phyloP scores from a whole-genome alignment of 2,113 vertebrate genomes.

The Syngnathoides biaculeatus region DNA sequence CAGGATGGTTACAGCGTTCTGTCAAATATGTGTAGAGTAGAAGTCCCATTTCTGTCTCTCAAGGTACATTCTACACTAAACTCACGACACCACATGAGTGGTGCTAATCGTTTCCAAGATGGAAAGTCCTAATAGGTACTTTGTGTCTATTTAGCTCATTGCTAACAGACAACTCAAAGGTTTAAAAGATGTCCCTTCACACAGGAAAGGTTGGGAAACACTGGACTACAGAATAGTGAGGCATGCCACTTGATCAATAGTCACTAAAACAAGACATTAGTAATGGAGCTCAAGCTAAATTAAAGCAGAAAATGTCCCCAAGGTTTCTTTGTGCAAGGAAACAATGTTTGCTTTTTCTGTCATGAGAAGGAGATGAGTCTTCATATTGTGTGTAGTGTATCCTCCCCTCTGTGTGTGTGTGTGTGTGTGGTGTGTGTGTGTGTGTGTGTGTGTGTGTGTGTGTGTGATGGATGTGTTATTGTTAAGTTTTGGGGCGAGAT shows the following conservation, averaged over 20 bases:
- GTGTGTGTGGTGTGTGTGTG: conserved; percentile 67
- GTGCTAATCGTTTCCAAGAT: neutral
- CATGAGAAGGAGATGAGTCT: conserved; percentile 38
- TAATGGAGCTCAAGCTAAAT: conserved; percentile 23
- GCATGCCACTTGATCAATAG: neutral
- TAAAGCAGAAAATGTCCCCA: conserved; percentile 26
- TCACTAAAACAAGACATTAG: conserved; percentile 16
- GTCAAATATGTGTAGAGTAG: neutral
- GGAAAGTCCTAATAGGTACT: neutral
- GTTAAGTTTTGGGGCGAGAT: conserved; percentile 66
- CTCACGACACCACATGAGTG: neutral
- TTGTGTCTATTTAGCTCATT: neutral
- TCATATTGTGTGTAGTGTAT: conserved; percentile 25
- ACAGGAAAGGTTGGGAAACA: neutral
- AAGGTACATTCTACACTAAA: neutral
- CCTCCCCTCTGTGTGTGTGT: conserved; percentile 6
- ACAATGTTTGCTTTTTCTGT: conserved; percentile 50
- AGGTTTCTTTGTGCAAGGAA: conserved; percentile 47
- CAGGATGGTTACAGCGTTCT: neutral
- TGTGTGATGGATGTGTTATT: conserved; percentile 71
- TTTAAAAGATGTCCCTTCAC: neutral
- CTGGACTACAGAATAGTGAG: neutral
- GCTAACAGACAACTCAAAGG: neutral
- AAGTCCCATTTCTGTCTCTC: neutral
- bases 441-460: conserved; percentile 13